These are phyloP conservation scores for Rhincodon typus DNA, from an alignment of 2,797 vertebrate species.

Conservation along the genomic window DNA sequence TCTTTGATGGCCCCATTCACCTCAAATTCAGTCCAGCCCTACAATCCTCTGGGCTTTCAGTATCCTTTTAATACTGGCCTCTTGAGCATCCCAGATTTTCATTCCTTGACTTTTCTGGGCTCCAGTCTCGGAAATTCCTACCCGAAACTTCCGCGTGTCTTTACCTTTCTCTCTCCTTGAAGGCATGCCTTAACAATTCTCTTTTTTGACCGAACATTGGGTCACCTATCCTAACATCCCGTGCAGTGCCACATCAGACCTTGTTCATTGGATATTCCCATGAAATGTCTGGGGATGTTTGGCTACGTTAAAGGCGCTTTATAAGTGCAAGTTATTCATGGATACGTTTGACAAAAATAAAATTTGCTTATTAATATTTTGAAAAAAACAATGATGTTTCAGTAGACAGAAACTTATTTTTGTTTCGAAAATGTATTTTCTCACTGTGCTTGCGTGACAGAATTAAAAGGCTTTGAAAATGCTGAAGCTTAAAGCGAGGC, in stretches of 20 bases:
- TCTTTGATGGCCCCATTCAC: not conserved
- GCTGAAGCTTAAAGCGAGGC: not conserved
- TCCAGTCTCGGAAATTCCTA: not conserved
- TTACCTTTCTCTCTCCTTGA: not conserved
- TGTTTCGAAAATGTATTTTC: not conserved
- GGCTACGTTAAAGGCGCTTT: not conserved
- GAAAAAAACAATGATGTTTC: not conserved
- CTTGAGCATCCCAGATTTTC: not conserved
- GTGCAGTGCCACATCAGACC: not conserved
- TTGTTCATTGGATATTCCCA: not conserved
- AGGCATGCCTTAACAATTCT: not conserved
- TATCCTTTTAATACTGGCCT: not conserved
- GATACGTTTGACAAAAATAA: too few relatives aligned
- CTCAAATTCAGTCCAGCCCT: not conserved
- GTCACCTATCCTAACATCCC: not conserved
- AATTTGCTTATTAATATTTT: not conserved
- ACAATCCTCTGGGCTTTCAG: not conserved
- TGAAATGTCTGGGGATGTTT: not conserved
- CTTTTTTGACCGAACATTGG: not conserved
- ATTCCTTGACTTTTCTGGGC: not conserved
- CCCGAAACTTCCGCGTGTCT: not conserved
- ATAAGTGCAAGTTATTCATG: too few relatives aligned
- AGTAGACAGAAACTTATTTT: not conserved
- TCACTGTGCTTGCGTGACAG: not conserved
- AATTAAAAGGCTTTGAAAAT: not conserved